phyloP scores from a whole-genome alignment of 2,113 vertebrate genomes.

The Salminus brasiliensis region DNA sequence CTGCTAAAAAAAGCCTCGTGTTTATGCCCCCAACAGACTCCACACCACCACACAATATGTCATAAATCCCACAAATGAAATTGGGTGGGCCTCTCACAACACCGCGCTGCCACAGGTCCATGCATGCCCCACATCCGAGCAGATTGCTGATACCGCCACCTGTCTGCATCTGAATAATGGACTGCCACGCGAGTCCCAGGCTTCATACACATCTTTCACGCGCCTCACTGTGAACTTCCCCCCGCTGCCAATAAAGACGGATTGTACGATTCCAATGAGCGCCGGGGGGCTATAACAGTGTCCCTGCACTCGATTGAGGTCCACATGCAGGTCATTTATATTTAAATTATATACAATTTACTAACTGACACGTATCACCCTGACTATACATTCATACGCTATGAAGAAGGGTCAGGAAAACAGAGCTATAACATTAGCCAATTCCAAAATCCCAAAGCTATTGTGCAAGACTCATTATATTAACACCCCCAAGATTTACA shows the following conservation, averaged over 20 bases:
- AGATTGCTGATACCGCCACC: slow-evolving; percentile 30
- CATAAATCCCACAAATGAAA: slow-evolving; percentile 54
- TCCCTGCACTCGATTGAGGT: too few species aligned
- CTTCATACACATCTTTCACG: slow-evolving; percentile 3
- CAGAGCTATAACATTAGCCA: too few species aligned
- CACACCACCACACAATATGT: slow-evolving; percentile 15
- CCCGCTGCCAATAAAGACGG: slow-evolving; percentile 35
- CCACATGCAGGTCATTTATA: not conserved
- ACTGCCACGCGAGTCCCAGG: not conserved
- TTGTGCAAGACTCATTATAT: too few species aligned
- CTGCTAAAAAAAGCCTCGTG: not conserved
- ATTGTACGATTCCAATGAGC: not conserved
- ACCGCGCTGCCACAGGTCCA: slow-evolving; percentile 16
- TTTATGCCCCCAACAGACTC: slow-evolving; percentile 29
- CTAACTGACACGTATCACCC: too few species aligned
- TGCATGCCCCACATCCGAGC: not conserved
- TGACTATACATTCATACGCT: too few species aligned
- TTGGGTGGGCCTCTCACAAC: not conserved
- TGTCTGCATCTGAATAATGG: slow-evolving; percentile 41
- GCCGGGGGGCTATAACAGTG: slow-evolving; percentile 24
- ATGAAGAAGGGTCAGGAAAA: too few species aligned
- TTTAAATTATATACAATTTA: too few species aligned
- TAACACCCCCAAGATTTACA: too few species aligned
- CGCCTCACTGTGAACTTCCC: slow-evolving; percentile 8
- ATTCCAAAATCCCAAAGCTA: too few species aligned